A percentile compares a stretch with the other conserved stretches of the same genome.
Evolutionary conservation across 2,888 invertebrate genomes (phyloP).

Genomic region (Meganola albula): DNA sequence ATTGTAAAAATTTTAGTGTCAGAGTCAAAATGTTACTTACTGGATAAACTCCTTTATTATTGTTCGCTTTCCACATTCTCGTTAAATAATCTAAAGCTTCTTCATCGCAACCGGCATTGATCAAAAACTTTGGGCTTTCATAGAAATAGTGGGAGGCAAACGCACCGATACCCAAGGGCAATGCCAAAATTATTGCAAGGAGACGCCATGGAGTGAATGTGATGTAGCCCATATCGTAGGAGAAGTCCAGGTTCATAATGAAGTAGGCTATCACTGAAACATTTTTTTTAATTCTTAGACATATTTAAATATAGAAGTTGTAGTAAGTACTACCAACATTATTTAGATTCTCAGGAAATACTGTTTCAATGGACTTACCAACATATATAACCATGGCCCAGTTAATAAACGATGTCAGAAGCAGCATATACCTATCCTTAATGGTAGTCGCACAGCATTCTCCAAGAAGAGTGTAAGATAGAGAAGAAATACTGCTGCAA

Average conservation of each 20-base stretch:
- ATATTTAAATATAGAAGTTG: no score
- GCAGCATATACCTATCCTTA: no score
- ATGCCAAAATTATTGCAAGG: slow-evolving; percentile 44
- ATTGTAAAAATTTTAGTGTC: no score
- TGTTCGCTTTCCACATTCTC: slow-evolving; percentile 75
- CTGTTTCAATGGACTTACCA: no score
- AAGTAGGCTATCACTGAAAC: slow-evolving; percentile 32
- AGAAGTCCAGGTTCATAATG: slow-evolving; percentile 31
- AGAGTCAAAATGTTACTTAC: slow-evolving; percentile 12
- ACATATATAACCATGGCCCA: no score
- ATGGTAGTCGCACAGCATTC: no score
- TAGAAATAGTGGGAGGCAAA: slow-evolving; percentile 76
- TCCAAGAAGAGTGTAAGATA: no score
- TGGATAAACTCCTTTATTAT: slow-evolving; percentile 26
- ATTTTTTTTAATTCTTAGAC: no score
- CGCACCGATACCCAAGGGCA: slow-evolving; percentile 77
- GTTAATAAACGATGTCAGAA: no score
- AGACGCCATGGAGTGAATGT: slow-evolving; percentile 44
- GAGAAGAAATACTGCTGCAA: no score
- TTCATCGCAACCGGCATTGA: slow-evolving; percentile 75
- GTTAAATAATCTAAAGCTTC: slow-evolving; percentile 76
- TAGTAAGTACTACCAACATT: no score
- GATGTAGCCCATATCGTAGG: slow-evolving; percentile 28
- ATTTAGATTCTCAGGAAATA: no score
- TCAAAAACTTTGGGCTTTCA: slow-evolving; percentile 85